Evolutionary conservation across 2,797 vertebrate species (phyloP), one percentile per base, ranked within the genome.

Genomic region (Paramormyrops hopkinsi): DNA sequence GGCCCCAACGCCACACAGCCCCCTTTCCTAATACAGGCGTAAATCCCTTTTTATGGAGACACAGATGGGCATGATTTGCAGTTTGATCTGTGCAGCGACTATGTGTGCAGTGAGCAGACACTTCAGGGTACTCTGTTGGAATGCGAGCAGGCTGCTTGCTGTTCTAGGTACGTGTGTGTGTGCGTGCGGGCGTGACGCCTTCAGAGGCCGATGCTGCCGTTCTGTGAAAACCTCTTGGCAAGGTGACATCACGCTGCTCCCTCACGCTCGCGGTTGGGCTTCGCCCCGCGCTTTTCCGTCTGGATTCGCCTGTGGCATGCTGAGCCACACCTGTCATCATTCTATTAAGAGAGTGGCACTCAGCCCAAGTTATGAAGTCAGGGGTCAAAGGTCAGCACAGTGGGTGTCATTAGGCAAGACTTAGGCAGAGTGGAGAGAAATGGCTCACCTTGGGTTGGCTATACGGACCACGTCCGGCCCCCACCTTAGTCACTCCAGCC

Each of bases 401-500:
- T 12, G 44, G 82, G 19, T 7, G 1, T 54, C 85, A 54, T 8
- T 53, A 56, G 48, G 4, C 25, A 14, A 56, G 50, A 51, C 41
- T 62, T n/a, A 8, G 19, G 33, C 2, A 22, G 37, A 90, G 90
- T 90, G 56, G 91, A 92, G 95, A 93, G 91, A 90, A 92, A 91
- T 92, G 90, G 94, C 93, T 89, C 92, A 91, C 92, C 86, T 93
- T 92, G 90, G 92, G 69, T 89, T 85, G 88, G 92, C 95, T 93
- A 94, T n/a, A 33, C 29, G 17, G 29, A 19, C 44, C 76, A 11
- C 9, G 19, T 82, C n/a, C 9, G 8, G 5, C 17, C 37, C 41
- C 19, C 19, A 11, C 6, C 41, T 25, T 84, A 94, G 95, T 96
- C 95, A 97, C 95, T 96, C 94, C 96, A 92, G 89, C 94, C 94